Evolutionary conservation across 2,113 vertebrate genomes (phyloP).

Genomic region (Noctilio leporinus): DNA sequence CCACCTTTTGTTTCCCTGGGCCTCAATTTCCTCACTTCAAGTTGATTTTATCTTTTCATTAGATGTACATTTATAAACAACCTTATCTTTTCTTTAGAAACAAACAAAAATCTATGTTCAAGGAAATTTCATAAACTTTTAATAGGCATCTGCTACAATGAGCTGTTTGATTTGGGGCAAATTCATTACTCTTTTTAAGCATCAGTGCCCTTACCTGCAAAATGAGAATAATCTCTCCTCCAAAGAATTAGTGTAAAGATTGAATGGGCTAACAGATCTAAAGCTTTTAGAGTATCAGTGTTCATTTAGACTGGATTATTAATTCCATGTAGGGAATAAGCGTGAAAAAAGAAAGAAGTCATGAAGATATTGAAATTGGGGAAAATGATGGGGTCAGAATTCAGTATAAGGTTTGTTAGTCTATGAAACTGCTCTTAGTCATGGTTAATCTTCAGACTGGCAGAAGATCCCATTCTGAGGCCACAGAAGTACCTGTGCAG

Average conservation of each 20-base stretch:
- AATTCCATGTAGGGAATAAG: neutral
- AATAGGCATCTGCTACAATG: neutral
- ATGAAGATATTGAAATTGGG: neutral
- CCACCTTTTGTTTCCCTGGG: neutral
- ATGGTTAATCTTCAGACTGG: neutral
- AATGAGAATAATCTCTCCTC: neutral
- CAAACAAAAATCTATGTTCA: neutral
- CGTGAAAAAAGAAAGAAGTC: neutral
- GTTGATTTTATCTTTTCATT: neutral
- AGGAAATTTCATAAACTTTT: neutral
- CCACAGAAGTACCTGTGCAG: neutral
- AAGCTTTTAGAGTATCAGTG: neutral
- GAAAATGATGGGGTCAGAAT: neutral
- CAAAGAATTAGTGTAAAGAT: neutral
- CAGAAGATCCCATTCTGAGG: neutral
- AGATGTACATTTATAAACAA: neutral
- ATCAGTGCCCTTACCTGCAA: neutral
- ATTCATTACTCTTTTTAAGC: neutral
- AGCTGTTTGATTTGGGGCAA: neutral
- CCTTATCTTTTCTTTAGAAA: neutral
- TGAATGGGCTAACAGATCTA: neutral
- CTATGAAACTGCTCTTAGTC: neutral
- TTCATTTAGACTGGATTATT: neutral
- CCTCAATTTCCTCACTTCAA: neutral
- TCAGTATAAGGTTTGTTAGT: neutral